A percentile compares a stretch with the other conserved stretches of the same genome.
These are phyloP conservation scores for Patella caerulea DNA, from an alignment of 2,888 invertebrate species.

Conservation along the genomic window DNA sequence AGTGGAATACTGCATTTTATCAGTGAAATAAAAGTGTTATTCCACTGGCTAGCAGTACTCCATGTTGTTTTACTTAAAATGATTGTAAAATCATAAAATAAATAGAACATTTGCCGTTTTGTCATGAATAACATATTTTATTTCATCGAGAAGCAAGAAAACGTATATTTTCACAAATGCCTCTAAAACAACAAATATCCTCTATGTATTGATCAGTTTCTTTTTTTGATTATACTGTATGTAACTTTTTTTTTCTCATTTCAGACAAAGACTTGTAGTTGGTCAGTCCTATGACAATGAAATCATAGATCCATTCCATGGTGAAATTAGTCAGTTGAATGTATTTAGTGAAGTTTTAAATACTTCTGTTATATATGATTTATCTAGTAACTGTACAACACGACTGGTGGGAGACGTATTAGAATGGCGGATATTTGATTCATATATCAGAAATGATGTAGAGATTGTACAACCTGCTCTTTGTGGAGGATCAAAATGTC, in stretches of 20 bases:
- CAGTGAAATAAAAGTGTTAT: too few relatives aligned
- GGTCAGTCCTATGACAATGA: constrained; percentile 25
- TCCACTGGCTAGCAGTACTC: too few relatives aligned
- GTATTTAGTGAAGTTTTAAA: constrained; percentile 41
- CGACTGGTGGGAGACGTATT: constrained; percentile 41
- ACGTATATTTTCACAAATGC: too few relatives aligned
- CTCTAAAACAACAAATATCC: too few relatives aligned
- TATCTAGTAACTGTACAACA: constrained; percentile 38
- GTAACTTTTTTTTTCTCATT: not conserved
- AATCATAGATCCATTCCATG: constrained; percentile 40
- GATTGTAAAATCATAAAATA: too few relatives aligned
- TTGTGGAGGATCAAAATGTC: constrained; percentile 76
- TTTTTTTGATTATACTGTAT: not conserved
- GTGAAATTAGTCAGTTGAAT: constrained; percentile 53
- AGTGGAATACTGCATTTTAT: too few relatives aligned
- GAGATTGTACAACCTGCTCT: constrained; percentile 42
- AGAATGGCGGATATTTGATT: constrained; percentile 50
- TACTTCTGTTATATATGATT: constrained; percentile 24
- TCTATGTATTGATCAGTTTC: not conserved
- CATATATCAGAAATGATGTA: constrained; percentile 39
- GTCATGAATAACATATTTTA: too few relatives aligned
- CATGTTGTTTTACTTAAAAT: too few relatives aligned
- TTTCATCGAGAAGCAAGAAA: too few relatives aligned
- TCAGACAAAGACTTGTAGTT: constrained; percentile 27
- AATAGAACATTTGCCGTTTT: too few relatives aligned